Conservation (phyloP, 2,113 vertebrate species). For the Muntiacus muntjak region DNA sequence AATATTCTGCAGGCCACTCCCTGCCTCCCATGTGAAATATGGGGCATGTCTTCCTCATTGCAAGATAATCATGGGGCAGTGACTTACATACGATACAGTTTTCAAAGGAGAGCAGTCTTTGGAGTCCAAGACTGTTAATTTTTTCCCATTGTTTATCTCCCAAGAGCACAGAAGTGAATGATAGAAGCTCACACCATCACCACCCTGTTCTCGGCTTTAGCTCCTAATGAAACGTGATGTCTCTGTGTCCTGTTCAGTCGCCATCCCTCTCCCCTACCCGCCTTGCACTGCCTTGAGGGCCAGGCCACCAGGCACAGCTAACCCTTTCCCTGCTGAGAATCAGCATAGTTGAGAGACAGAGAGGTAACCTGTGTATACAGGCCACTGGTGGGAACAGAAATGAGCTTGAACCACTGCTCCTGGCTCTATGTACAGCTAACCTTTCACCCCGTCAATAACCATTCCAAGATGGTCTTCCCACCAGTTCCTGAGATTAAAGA, state of each 20-base stretch:
- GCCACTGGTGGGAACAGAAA: neutral
- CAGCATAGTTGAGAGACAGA: fast-evolving
- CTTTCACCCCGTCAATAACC: neutral
- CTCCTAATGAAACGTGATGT: neutral
- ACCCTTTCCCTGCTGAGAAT: neutral
- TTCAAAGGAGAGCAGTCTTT: neutral
- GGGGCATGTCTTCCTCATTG: neutral
- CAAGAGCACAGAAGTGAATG: neutral
- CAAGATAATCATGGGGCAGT: neutral
- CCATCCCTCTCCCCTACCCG: neutral
- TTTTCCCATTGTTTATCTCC: neutral
- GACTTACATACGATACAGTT: neutral
- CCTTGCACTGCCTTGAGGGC: neutral
- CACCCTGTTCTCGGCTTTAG: neutral
- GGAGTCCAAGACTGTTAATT: neutral
- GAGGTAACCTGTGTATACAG: neutral
- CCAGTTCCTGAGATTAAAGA: neutral
- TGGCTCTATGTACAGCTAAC: neutral
- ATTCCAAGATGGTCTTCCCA: neutral
- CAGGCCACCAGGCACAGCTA: neutral
- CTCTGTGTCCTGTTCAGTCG: neutral
- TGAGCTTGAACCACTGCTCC: neutral
- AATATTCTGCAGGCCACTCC: neutral
- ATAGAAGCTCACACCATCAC: neutral
- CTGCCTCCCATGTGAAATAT: neutral